A percentile compares a stretch with the other conserved stretches of the same genome.
Conservation (phyloP, 2,797 vertebrate genomes). For the Pangasius larnaudii region DNA sequence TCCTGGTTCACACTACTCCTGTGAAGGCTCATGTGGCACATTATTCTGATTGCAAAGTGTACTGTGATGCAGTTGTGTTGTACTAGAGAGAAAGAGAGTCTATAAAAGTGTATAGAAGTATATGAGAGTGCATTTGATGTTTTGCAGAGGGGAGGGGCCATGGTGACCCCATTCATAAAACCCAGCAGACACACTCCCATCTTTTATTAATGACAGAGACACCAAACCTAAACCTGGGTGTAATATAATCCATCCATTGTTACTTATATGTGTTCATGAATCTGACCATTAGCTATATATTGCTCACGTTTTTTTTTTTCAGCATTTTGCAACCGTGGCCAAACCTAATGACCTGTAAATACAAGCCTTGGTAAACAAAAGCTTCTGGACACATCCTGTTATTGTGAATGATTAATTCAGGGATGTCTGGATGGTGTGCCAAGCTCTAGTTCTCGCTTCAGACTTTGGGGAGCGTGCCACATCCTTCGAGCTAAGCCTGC, state of each 20-base stretch:
- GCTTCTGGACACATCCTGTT: conserved; percentile 39
- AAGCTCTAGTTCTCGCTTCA: conserved; percentile 57
- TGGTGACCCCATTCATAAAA: conserved; percentile 55
- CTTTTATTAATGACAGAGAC: conserved; percentile 63
- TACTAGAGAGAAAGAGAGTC: not conserved
- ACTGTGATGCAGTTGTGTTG: not conserved
- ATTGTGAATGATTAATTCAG: conserved; percentile 47
- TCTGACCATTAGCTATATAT: conserved; percentile 13
- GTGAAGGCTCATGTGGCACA: conserved; percentile 22
- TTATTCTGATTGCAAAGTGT: conserved; percentile 46
- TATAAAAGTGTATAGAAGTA: not conserved
- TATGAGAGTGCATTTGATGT: conserved; percentile 19
- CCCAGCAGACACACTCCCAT: conserved; percentile 50
- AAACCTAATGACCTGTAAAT: conserved; percentile 28
- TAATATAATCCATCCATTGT: conserved; percentile 8
- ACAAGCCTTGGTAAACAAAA: conserved; percentile 43
- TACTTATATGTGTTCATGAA: conserved; percentile 16
- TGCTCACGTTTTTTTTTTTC: conserved; percentile 1
- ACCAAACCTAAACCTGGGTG: conserved; percentile 40
- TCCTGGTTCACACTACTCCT: not conserved
- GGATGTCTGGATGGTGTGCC: conserved; percentile 43
- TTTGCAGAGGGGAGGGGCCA: conserved; percentile 31
- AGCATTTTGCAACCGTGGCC: not conserved
- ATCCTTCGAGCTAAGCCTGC: conserved; percentile 66
- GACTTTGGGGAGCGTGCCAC: conserved; percentile 41